These are phyloP conservation scores for Rhaphigaster nebulosa DNA, from an alignment of 2,888 invertebrate species.

Conservation along the genomic window DNA sequence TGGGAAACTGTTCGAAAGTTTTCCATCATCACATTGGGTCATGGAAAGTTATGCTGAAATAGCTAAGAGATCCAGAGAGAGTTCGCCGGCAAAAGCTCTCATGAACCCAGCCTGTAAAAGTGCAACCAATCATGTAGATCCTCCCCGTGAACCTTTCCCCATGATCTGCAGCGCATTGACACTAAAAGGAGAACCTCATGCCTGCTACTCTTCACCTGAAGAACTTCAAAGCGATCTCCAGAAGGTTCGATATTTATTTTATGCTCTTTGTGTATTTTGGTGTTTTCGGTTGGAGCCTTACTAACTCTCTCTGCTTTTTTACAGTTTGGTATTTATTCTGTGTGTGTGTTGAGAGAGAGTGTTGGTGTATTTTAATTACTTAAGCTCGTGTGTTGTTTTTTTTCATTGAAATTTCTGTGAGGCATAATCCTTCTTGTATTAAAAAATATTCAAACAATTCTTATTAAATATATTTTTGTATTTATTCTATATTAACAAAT, in stretches of 20 bases:
- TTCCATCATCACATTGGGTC: background rate
- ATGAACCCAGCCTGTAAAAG: constrained; percentile 29
- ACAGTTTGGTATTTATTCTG: constrained; percentile 34
- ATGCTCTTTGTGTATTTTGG: constrained; percentile 52
- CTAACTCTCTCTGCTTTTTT: constrained; percentile 54
- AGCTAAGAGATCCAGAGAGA: constrained; percentile 27
- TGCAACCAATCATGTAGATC: background rate
- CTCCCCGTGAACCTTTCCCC: constrained; percentile 45
- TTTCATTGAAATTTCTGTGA: background rate
- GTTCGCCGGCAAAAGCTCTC: constrained; percentile 47
- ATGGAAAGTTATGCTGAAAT: constrained; percentile 4
- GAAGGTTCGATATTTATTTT: constrained; percentile 55
- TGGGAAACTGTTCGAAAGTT: background rate
- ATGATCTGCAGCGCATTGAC: background rate
- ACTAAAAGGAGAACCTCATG: constrained; percentile 13
- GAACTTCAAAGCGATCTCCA: constrained; percentile 42
- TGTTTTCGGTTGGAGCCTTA: constrained; percentile 56
- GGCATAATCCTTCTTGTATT: background rate
- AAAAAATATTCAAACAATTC: background rate
- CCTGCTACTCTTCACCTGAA: constrained; percentile 13
- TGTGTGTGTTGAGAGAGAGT: constrained; percentile 4
- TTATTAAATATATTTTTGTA: background rate
- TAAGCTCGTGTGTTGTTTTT: background rate
- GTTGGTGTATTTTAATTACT: constrained; percentile 8
- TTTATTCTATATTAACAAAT: background rate